A percentile compares a stretch with the other conserved stretches of the same genome.
Conservation (phyloP, 2,113 vertebrate species). For the Dicaeum eximium region DNA sequence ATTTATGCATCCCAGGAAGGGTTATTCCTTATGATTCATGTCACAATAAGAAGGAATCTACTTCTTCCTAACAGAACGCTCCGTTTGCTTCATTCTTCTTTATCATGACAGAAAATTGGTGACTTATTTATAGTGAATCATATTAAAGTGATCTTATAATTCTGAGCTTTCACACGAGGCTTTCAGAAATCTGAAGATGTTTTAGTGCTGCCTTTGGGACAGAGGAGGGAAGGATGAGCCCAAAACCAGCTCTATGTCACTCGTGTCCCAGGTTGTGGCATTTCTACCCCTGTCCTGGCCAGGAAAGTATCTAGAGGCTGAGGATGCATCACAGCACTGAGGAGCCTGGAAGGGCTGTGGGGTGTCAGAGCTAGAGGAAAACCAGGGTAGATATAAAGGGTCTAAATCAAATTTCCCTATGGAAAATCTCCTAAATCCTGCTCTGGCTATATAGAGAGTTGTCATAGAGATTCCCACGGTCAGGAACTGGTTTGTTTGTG, state of each 20-base stretch:
- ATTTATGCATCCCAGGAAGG: not conserved
- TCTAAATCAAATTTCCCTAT: not conserved
- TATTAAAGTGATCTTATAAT: not conserved
- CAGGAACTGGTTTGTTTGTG: not conserved
- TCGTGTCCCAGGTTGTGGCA: fast-evolving
- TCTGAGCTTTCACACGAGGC: not conserved
- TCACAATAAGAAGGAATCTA: not conserved
- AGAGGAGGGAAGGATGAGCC: not conserved
- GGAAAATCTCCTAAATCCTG: not conserved
- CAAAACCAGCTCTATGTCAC: not conserved
- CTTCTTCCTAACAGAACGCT: not conserved
- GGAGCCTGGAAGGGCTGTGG: fast-evolving
- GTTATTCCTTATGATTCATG: not conserved
- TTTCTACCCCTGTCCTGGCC: not conserved
- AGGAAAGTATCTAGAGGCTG: not conserved
- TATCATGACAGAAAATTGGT: not conserved
- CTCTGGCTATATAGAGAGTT: not conserved
- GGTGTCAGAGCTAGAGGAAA: not conserved
- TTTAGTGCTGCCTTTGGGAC: not conserved
- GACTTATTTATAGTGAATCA: not conserved
- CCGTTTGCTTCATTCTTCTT: not conserved
- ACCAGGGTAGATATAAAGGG: fast-evolving
- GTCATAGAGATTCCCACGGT: not conserved
- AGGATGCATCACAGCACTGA: not conserved
- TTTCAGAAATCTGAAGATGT: not conserved